phyloP scores from a whole-genome alignment of 2,113 vertebrate species.

The Lophotis ruficrista region DNA sequence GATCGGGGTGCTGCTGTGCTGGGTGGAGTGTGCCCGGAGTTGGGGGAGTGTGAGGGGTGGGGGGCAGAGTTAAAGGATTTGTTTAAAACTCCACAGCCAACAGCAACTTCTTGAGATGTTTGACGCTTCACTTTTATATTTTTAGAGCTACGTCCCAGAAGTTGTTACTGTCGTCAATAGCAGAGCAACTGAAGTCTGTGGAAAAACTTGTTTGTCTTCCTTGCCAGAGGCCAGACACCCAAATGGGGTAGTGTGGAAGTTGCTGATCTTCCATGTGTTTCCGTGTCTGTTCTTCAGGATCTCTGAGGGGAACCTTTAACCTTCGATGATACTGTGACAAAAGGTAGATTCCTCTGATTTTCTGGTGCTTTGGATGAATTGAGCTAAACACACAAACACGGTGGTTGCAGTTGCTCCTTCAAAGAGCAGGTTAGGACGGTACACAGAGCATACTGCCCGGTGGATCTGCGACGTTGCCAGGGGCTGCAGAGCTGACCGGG shows the following conservation, averaged over 20 bases:
- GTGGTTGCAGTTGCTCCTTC: neutral
- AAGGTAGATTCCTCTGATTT: neutral
- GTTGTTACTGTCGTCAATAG: fast-evolving
- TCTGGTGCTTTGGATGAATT: neutral
- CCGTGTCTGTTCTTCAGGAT: neutral
- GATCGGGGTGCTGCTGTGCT: fast-evolving
- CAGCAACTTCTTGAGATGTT: neutral
- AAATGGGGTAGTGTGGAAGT: neutral
- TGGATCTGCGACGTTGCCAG: neutral
- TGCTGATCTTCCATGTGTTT: neutral
- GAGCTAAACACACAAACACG: neutral
- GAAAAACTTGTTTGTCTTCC: neutral
- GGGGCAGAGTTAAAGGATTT: no score
- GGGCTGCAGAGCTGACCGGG: neutral
- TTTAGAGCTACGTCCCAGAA: neutral
- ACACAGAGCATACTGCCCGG: fast-evolving
- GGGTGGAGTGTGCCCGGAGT: fast-evolving
- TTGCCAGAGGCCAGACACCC: neutral
- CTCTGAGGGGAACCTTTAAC: neutral
- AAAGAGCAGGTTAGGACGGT: neutral
- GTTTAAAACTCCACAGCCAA: no score
- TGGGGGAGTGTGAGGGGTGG: no score
- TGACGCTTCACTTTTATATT: neutral
- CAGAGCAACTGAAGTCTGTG: neutral
- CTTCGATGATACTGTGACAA: neutral